Conservation (phyloP, 2,888 invertebrate species). For the Steromphala cineraria region DNA sequence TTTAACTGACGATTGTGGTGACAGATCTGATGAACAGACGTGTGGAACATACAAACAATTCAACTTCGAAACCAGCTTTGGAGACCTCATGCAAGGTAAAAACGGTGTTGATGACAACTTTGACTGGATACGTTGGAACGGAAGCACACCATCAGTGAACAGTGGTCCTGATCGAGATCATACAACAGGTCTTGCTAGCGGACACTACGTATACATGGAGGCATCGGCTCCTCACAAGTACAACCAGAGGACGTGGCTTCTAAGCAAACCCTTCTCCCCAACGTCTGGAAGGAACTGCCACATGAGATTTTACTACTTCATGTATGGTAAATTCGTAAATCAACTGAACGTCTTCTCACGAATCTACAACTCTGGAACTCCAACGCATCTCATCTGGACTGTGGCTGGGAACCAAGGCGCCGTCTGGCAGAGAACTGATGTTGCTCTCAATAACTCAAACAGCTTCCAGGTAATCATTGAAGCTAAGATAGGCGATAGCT, state of each 20-base stretch:
- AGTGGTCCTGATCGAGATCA: conserved; percentile 66
- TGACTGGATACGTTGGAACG: conserved; percentile 54
- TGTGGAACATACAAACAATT: conserved; percentile 53
- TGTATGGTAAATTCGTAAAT: conserved; percentile 62
- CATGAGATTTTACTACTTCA: conserved; percentile 64
- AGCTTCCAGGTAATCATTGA: conserved; percentile 68
- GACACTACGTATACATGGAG: conserved; percentile 66
- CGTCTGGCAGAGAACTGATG: conserved; percentile 58
- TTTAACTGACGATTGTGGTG: conserved; percentile 65
- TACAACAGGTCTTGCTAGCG: conserved; percentile 52
- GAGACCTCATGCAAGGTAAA: conserved; percentile 51
- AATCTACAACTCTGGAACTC: conserved; percentile 57
- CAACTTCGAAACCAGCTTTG: conserved; percentile 57
- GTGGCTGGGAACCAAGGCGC: conserved; percentile 59
- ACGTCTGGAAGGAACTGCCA: conserved; percentile 40
- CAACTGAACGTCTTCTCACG: conserved; percentile 56
- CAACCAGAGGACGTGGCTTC: conserved; percentile 59
- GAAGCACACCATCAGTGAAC: conserved; percentile 37
- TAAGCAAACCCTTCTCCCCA: conserved; percentile 49
- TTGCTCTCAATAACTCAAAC: conserved; percentile 44
- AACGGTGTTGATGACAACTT: conserved; percentile 60
- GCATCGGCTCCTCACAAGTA: conserved; percentile 46
- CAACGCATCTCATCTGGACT: conserved; percentile 45
- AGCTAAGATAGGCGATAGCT: conserved; percentile 60
- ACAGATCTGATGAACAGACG: conserved; percentile 57